These are phyloP conservation scores for Euwallacea similis DNA, from an alignment of 1,140 invertebrate species.

Conservation along the genomic window DNA sequence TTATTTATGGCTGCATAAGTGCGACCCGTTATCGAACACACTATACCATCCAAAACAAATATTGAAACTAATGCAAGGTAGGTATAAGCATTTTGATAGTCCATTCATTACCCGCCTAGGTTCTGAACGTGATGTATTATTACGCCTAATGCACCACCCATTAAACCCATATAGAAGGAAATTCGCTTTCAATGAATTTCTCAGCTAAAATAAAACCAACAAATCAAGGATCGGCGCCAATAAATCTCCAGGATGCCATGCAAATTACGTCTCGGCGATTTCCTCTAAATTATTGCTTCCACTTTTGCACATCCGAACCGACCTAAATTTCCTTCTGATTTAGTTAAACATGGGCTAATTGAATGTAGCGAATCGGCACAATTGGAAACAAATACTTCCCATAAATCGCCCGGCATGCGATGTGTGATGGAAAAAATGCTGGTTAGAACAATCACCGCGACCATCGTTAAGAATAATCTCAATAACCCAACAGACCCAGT, in stretches of 20 bases:
- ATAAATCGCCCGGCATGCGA: no score
- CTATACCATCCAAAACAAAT: slow-evolving; percentile 1
- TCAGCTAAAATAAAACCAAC: slow-evolving; percentile 1
- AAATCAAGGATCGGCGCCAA: slow-evolving; percentile 18
- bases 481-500: no score
- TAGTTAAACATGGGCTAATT: slow-evolving; percentile 29
- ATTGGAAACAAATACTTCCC: slow-evolving; percentile 7
- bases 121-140: neutral
- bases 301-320: slow-evolving; percentile 27
- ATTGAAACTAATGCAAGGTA: slow-evolving; percentile 5
- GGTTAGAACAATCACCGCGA: no score
- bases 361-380: slow-evolving; percentile 23
- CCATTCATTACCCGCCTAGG: neutral
- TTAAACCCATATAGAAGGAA: neutral
- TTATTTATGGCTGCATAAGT: neutral
- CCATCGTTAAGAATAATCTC: no score
- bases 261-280: slow-evolving; percentile 28
- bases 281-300: slow-evolving; percentile 27
- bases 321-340: slow-evolving; percentile 34
- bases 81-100: neutral
- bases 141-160: neutral
- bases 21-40: neutral
- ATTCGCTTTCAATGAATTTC: neutral
- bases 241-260: slow-evolving; percentile 20
- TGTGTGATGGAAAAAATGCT: no score